phyloP scores from a whole-genome alignment of 1,140 invertebrate genomes.

The Radopholus similis region DNA sequence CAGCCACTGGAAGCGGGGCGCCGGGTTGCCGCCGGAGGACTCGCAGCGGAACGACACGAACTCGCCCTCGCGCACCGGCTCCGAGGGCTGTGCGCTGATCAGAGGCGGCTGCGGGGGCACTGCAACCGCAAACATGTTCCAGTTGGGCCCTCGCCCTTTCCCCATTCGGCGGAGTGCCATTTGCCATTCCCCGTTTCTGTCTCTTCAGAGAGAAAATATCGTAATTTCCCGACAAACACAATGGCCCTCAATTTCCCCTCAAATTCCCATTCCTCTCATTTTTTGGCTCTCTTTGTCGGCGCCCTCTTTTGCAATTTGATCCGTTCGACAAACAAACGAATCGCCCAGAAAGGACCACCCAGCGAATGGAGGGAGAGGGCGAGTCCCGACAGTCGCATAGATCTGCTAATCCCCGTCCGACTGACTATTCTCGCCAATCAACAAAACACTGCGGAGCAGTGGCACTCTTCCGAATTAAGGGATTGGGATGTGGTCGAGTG shows the following conservation, averaged over 20 bases:
- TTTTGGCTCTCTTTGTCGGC: not conserved
- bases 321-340: not conserved
- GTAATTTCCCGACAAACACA: not conserved
- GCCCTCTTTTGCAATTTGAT: not conserved
- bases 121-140: slow-evolving; percentile 11
- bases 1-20: slow-evolving; percentile 34
- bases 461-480: no score
- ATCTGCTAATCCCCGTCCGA: no score
- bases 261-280: not conserved
- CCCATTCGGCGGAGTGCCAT: not conserved
- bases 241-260: not conserved
- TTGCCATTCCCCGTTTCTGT: not conserved
- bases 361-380: not conserved
- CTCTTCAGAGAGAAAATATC: no score
- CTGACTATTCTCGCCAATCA: no score
- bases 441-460: no score
- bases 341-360: not conserved
- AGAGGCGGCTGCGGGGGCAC: slow-evolving; percentile 28
- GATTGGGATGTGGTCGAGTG: not conserved
- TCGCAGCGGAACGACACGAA: slow-evolving; percentile 35
- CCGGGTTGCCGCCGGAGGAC: slow-evolving; percentile 31
- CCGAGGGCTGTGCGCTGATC: slow-evolving; percentile 26
- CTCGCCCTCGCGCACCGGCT: slow-evolving; percentile 31
- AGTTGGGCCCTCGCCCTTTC: not conserved
- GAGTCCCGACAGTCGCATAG: not conserved